Evolutionary conservation across 2,888 invertebrate genomes (phyloP).

Genomic region (Epsilonema sp.): DNA sequence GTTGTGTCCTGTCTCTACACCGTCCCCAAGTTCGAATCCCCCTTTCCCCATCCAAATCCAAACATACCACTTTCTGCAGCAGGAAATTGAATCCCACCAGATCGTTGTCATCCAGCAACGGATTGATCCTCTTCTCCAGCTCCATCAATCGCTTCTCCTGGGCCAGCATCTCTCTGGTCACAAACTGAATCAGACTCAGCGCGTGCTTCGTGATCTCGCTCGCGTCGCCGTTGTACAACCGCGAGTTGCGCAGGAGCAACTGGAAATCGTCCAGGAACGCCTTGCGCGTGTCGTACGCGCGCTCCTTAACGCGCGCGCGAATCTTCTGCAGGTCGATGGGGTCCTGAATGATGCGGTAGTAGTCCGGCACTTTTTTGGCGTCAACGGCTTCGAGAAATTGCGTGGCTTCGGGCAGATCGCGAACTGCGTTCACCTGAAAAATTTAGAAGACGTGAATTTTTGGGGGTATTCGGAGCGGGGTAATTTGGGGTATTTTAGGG

Average conservation of each 20-base stretch:
- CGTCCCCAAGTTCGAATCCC: conserved; percentile 38
- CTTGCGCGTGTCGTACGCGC: conserved; percentile 65
- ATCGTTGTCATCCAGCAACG: conserved; percentile 84
- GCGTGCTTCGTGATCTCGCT: conserved; percentile 21
- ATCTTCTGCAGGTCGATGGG: conserved; percentile 97
- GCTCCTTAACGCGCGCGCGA: conserved; percentile 45
- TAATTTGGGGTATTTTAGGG: too few species aligned
- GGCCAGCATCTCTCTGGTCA: conserved; percentile 21
- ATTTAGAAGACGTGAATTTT: too few species aligned
- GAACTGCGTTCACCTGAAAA: conserved; percentile 51
- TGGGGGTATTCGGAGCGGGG: too few species aligned
- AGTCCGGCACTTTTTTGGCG: conserved; percentile 65
- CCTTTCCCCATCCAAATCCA: background rate
- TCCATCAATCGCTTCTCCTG: conserved; percentile 76
- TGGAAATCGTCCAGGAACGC: conserved; percentile 84
- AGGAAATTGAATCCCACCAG: conserved; percentile 79
- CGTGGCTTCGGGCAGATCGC: conserved; percentile 62
- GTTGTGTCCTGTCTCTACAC: too few species aligned
- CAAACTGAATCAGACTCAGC: conserved; percentile 7
- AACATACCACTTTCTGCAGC: conserved; percentile 49
- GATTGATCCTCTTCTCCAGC: conserved; percentile 92
- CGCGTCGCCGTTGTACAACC: conserved; percentile 22
- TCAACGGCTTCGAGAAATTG: conserved; percentile 86
- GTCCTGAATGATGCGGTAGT: conserved; percentile 66
- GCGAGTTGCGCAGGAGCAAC: conserved; percentile 82